These are phyloP conservation scores for Allolobophora icterica DNA, from an alignment of 2,888 invertebrate genomes.

Conservation along the genomic window DNA sequence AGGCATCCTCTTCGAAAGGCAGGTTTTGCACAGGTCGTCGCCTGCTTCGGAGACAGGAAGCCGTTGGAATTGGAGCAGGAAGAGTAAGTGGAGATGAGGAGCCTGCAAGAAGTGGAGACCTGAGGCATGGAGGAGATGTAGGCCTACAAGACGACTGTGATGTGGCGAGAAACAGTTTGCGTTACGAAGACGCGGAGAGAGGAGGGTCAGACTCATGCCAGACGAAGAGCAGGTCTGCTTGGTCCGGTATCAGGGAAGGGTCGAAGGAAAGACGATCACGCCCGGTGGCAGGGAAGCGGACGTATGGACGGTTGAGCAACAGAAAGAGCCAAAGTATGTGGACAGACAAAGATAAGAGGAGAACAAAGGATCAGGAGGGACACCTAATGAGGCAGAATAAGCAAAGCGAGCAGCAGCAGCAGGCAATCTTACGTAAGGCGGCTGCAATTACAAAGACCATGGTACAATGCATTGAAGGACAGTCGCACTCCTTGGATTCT, in stretches of 20 bases:
- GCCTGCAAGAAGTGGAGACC: not conserved
- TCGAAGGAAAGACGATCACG: not conserved
- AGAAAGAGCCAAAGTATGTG: not conserved
- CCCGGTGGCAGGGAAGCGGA: not conserved
- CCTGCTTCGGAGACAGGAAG: not conserved
- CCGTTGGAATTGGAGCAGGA: not conserved
- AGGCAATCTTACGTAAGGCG: not conserved
- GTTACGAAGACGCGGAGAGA: not conserved
- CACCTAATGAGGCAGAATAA: not conserved
- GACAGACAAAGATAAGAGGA: not conserved
- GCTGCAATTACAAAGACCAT: not conserved
- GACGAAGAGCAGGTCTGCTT: not conserved
- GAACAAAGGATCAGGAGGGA: not conserved
- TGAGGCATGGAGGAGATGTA: not conserved
- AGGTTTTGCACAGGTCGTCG: not conserved
- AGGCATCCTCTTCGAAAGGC: not conserved
- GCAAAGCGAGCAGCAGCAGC: not conserved
- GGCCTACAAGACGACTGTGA: not conserved
- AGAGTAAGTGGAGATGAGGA: not conserved
- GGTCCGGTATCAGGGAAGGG: not conserved
- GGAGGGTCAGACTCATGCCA: not conserved
- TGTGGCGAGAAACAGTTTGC: not conserved
- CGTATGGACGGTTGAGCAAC: not conserved
- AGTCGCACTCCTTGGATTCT: not conserved
- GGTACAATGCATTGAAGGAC: not conserved